Evolutionary conservation across 2,888 invertebrate species (phyloP), one percentile per base, ranked within the genome.

Genomic region (Drosophila emarginata): DNA sequence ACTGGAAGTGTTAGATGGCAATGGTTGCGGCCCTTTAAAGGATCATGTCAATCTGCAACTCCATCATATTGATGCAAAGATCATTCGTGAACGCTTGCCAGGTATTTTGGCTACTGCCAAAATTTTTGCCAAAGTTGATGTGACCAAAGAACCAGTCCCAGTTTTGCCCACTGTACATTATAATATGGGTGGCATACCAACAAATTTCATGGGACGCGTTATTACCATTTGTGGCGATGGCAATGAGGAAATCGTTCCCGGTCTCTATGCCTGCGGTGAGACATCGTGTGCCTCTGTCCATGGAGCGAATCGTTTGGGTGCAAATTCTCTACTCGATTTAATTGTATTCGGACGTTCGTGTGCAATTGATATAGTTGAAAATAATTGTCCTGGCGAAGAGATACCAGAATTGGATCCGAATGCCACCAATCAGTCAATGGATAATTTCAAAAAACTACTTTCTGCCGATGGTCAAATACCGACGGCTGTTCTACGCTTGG

Each of bases 41-140:
- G 99, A 99, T 93, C 98, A 99, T 92, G 96, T 98, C 2, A 96
- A 94, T 91, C 93, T 99, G 1, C 98, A 99, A 91, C 94, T 99
- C 53, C 97, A 98, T 91, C 99, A 99, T 92, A 93, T 99, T 82
- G 98, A 98, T 0, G 95, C 96, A 32, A 97, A 98, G 71, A 97
- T 98, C 90, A 93, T 99, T 74, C 94, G 94, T 54, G 92, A 94
- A 78, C 93, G 96, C 32, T 93, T 98, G 82, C 97, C 97, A 37
- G 99, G 99, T 72, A 99, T 99, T 91, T 97, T 98, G 0, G 99
- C 98, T 93, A 99, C 99, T 0, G 99, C 99, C 2, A 97, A 96
- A 96, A 98, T 99, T 90, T 99, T 99, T 92, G 97, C 99, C 28
- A 99, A 98, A n/a, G 99, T 99, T 7, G 99, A 99, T 92, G 98